A percentile compares a stretch with the other conserved stretches of the same genome.
phyloP scores from a whole-genome alignment of 2,113 vertebrate species.

The Sphaerodactylus townsendi region DNA sequence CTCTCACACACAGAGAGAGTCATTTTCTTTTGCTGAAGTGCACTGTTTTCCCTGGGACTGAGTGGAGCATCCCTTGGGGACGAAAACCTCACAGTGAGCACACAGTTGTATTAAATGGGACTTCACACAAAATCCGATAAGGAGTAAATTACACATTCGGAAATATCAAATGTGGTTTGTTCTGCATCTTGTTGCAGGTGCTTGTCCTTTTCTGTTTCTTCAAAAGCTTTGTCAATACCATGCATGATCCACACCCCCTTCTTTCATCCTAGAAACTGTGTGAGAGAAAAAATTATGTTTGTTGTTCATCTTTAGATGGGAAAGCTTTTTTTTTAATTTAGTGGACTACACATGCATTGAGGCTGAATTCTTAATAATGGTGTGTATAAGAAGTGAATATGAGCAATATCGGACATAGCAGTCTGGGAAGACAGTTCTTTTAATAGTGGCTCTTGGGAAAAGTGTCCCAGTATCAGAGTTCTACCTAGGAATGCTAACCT shows the following conservation, averaged over 20 bases:
- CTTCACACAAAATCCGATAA: constrained; percentile 55
- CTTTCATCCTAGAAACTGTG: constrained; percentile 55
- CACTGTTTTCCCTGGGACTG: constrained; percentile 5
- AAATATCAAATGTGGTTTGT: constrained; percentile 68
- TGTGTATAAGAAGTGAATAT: constrained; percentile 6
- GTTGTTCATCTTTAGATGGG: constrained; percentile 62
- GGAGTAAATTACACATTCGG: constrained; percentile 55
- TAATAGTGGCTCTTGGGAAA: no score
- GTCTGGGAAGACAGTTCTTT: no score
- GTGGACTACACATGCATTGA: constrained; percentile 35
- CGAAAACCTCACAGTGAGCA: background rate
- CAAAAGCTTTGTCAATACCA: constrained; percentile 64
- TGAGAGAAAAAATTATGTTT: constrained; percentile 50
- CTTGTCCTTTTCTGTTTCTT: constrained; percentile 12
- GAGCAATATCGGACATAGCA: background rate
- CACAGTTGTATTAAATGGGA: background rate
- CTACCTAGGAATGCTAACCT: no score
- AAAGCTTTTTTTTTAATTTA: constrained; percentile 58
- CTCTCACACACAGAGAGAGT: background rate
- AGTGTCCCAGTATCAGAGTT: no score
- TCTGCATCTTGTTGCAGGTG: constrained; percentile 40
- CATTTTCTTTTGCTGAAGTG: rapidly evolving
- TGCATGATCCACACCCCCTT: constrained; percentile 6
- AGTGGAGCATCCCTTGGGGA: background rate
- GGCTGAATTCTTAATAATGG: constrained; percentile 36